A percentile compares a stretch with the other conserved stretches of the same genome.
phyloP scores from a whole-genome alignment of 2,113 vertebrate species.

The Myanophis thanlyinensis region DNA sequence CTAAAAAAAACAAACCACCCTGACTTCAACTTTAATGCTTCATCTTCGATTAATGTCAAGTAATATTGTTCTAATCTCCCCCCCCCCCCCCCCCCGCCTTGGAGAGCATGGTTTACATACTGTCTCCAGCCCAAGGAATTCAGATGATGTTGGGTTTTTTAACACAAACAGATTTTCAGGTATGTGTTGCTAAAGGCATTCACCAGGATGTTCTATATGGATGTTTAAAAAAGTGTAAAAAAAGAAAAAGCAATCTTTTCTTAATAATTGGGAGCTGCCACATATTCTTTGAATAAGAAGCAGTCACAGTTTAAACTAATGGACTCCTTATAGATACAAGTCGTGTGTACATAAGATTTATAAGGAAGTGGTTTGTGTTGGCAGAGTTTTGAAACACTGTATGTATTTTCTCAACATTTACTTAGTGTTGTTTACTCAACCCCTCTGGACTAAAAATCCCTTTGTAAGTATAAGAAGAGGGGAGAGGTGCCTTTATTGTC shows the following conservation, averaged over 20 bases:
- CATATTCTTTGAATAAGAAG: neutral
- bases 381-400: neutral
- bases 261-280: neutral
- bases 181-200: neutral
- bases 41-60: conserved; percentile 54
- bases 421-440: neutral
- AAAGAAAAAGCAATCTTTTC: no score
- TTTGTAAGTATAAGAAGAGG: neutral
- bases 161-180: neutral
- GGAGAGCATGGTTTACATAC: conserved; percentile 9
- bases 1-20: no score
- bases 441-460: neutral
- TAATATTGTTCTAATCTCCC: conserved; percentile 48
- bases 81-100: neutral
- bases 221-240: no score
- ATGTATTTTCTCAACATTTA: neutral
- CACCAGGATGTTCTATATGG: neutral
- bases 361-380: neutral
- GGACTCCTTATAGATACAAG: neutral
- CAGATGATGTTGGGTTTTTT: conserved; percentile 9
- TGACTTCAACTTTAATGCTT: conserved; percentile 43
- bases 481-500: neutral
- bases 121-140: conserved; percentile 1
- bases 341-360: neutral
- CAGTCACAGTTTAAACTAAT: neutral